A percentile compares a stretch with the other conserved stretches of the same genome.
Conservation (phyloP, 2,888 invertebrate species). For the Macropis europaea region DNA sequence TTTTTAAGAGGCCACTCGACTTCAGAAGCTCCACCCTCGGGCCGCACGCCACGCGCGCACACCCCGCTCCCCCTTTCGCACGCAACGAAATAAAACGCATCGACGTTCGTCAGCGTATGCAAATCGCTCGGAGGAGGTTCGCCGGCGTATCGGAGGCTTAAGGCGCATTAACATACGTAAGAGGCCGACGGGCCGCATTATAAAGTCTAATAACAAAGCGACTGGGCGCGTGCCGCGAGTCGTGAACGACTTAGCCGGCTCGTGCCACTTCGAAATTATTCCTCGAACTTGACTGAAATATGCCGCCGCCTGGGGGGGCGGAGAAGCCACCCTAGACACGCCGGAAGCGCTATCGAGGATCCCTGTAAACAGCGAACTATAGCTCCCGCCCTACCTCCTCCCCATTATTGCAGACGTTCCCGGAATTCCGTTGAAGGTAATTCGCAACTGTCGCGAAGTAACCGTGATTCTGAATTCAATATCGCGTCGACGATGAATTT, state of each 20-base stretch:
- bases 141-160: slow-evolving; percentile 63
- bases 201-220: slow-evolving; percentile 68
- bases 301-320: too few relatives aligned
- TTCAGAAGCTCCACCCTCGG: too few relatives aligned
- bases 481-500: slow-evolving; percentile 45
- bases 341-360: background rate
- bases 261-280: slow-evolving; percentile 44
- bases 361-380: slow-evolving; percentile 4
- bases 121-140: slow-evolving; percentile 48
- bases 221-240: slow-evolving; percentile 57
- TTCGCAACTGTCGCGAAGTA: slow-evolving; percentile 42
- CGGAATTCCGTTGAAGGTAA: slow-evolving; percentile 38
- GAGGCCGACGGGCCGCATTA: slow-evolving; percentile 64
- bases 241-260: slow-evolving; percentile 37
- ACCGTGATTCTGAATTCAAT: slow-evolving; percentile 44
- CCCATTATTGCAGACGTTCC: slow-evolving; percentile 36
- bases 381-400: slow-evolving; percentile 6
- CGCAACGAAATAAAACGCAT: slow-evolving; percentile 4
- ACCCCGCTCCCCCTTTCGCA: background rate
- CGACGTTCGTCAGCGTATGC: slow-evolving; percentile 54
- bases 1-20: too few relatives aligned
- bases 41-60: background rate
- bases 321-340: background rate
- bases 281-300: slow-evolving; percentile 49
- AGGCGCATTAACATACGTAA: slow-evolving; percentile 70